phyloP scores from a whole-genome alignment of 2,113 vertebrate genomes.

The Piaya cayana region DNA sequence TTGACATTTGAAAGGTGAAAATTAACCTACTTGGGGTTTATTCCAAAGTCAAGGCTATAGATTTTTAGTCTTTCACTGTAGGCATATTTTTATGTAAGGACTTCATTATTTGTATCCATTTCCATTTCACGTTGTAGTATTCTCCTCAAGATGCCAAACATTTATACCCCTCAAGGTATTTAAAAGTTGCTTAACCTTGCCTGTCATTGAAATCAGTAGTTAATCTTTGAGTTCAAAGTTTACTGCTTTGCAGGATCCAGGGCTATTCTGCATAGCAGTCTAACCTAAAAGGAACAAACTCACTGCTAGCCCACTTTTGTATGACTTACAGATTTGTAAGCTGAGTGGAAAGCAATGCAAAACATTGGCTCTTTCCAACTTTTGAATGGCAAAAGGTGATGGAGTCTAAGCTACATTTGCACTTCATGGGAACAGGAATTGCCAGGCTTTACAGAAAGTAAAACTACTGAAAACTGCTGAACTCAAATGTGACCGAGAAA shows the following conservation, averaged over 20 bases:
- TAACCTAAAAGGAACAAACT: background rate
- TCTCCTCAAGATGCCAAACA: background rate
- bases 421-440: background rate
- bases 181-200: background rate
- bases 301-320: background rate
- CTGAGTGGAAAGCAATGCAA: background rate
- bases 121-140: background rate
- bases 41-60: background rate
- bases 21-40: background rate
- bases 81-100: background rate
- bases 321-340: background rate
- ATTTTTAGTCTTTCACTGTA: background rate
- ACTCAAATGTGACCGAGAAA: background rate
- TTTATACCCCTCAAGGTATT: background rate
- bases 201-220: too few relatives aligned
- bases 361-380: rapidly evolving
- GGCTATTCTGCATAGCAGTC: background rate
- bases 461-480: background rate
- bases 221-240: background rate
- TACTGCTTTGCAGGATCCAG: background rate
- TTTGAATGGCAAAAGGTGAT: rapidly evolving
- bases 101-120: background rate
- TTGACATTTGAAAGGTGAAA: background rate
- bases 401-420: background rate
- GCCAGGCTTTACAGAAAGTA: background rate